phyloP scores from a whole-genome alignment of 1,140 invertebrate species.

The Rhopalosiphum padi region DNA sequence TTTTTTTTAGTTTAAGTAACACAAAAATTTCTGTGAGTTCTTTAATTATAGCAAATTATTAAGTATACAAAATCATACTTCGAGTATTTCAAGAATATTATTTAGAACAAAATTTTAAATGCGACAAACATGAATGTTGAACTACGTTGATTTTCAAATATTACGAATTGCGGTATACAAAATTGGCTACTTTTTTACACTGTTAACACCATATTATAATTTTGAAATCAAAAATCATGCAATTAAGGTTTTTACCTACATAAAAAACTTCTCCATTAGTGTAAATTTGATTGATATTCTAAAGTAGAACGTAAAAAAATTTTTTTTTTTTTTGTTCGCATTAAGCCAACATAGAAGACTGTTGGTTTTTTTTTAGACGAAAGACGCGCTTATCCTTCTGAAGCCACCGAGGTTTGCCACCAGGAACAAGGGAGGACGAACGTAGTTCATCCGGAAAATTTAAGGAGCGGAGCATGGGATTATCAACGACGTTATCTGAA shows the following conservation, averaged over 20 bases:
- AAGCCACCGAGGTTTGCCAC: constrained; percentile 31
- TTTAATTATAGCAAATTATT: neutral
- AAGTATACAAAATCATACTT: neutral
- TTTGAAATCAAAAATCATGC: neutral
- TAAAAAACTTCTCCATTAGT: neutral
- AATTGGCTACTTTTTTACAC: neutral
- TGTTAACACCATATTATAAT: neutral
- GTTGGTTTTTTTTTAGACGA: constrained; percentile 50
- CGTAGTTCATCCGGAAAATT: constrained; percentile 54
- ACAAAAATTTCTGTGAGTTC: neutral
- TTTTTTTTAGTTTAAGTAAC: neutral
- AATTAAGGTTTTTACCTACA: neutral
- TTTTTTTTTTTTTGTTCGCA: neutral
- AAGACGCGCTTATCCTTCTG: constrained; percentile 33
- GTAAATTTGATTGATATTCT: neutral
- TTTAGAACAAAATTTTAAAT: neutral
- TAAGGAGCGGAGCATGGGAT: constrained; percentile 32
- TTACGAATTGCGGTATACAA: neutral
- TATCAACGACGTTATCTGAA: constrained; percentile 57
- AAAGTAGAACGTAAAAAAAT: neutral
- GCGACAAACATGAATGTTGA: neutral
- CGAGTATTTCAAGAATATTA: too few relatives aligned
- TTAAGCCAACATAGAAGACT: constrained; percentile 6
- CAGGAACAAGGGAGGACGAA: neutral
- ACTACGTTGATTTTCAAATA: neutral